These are phyloP conservation scores for Abrostola tripartita DNA, from an alignment of 2,888 invertebrate genomes.

Conservation along the genomic window DNA sequence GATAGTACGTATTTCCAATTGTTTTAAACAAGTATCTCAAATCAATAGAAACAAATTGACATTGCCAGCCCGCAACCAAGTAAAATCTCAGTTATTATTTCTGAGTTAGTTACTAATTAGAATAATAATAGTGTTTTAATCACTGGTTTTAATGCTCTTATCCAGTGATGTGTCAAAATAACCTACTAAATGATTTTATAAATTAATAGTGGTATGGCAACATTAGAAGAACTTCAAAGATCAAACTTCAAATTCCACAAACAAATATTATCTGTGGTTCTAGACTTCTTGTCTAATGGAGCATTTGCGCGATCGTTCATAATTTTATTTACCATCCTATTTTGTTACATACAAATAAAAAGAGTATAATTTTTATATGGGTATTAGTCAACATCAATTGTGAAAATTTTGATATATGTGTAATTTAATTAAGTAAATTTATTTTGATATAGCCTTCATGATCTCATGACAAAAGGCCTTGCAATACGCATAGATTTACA, in stretches of 20 bases:
- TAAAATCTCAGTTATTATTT: too few species aligned
- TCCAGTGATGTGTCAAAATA: background rate
- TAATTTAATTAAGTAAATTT: conserved; percentile 60
- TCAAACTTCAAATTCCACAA: conserved; percentile 20
- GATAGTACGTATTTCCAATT: too few species aligned
- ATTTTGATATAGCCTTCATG: conserved; percentile 68
- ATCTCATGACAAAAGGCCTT: conserved; percentile 79
- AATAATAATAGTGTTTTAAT: too few species aligned
- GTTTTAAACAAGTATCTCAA: too few species aligned
- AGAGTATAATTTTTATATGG: conserved; percentile 66
- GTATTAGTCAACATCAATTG: conserved; percentile 61
- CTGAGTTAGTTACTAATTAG: too few species aligned
- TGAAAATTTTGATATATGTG: conserved; percentile 70
- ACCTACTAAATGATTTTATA: background rate
- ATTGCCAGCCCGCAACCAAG: too few species aligned
- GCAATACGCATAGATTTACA: conserved; percentile 80
- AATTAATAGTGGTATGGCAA: background rate
- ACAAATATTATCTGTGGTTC: conserved; percentile 38
- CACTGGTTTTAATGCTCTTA: background rate
- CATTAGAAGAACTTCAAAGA: background rate
- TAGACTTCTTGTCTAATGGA: conserved; percentile 45
- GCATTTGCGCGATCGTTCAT: conserved; percentile 62
- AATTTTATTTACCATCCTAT: conserved; percentile 75
- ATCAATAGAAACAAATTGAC: too few species aligned
- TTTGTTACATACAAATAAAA: conserved; percentile 60